Percentiles rank a stretch among this genome's conserved stretches.
Evolutionary conservation across 1,140 invertebrate species (phyloP).

Genomic region (Drosophila truncata): DNA sequence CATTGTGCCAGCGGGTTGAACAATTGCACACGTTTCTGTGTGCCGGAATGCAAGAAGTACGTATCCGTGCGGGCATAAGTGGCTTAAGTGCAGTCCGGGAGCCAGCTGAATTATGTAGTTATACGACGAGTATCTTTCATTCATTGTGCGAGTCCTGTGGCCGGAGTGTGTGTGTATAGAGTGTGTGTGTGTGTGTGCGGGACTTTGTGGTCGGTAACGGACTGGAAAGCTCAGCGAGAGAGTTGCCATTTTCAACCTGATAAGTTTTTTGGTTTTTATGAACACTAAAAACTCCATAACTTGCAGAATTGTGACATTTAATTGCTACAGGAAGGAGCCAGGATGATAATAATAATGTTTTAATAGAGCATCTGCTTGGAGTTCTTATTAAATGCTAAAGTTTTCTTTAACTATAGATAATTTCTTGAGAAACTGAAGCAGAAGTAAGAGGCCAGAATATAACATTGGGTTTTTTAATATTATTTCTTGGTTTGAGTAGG

Average conservation of each 20-base stretch:
- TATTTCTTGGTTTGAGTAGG: no score
- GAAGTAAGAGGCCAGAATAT: neutral
- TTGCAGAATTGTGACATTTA: neutral
- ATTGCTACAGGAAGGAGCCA: neutral
- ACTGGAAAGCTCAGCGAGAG: neutral
- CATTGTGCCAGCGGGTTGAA: conserved; percentile 71
- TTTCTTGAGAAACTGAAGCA: neutral
- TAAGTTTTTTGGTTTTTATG: conserved; percentile 21
- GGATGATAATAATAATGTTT: neutral
- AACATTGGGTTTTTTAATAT: neutral
- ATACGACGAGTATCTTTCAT: conserved; percentile 32
- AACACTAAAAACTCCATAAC: conserved; percentile 11
- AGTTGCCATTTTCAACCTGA: conserved; percentile 10
- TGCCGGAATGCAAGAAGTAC: conserved; percentile 76
- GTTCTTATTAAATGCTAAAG: neutral
- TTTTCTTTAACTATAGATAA: neutral
- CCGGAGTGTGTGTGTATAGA: neutral
- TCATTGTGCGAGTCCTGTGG: conserved; percentile 16
- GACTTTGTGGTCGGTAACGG: conserved; percentile 14
- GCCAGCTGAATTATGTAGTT: conserved; percentile 71
- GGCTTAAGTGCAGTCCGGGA: conserved; percentile 69
- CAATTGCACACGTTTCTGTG: conserved; percentile 79
- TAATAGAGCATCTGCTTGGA: neutral
- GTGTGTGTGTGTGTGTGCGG: neutral
- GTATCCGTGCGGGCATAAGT: conserved; percentile 49